A percentile compares a stretch with the other conserved stretches of the same genome.
Evolutionary conservation across 2,113 vertebrate genomes (phyloP).

Genomic region (Numida meleagris): DNA sequence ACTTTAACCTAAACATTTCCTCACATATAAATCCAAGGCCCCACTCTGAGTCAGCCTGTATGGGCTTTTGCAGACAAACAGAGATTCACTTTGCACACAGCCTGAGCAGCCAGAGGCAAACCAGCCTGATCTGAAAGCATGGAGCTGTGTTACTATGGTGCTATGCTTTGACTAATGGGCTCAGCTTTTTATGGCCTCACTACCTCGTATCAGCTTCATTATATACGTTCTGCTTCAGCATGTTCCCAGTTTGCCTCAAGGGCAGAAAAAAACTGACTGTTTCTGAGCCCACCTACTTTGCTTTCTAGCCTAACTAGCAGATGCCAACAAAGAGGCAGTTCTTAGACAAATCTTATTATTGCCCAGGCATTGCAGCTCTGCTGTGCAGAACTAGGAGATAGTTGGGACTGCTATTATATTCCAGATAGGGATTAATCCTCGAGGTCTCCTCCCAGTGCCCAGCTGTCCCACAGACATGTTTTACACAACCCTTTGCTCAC

Average conservation of each 20-base stretch:
- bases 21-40: not conserved
- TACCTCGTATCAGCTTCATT: not conserved
- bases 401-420: not conserved
- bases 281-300: not conserved
- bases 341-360: not conserved
- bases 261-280: not conserved
- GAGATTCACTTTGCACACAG: constrained; percentile 17
- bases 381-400: not conserved
- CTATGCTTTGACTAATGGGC: constrained; percentile 50
- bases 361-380: not conserved
- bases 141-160: constrained; percentile 42
- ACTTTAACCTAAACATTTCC: constrained; percentile 20
- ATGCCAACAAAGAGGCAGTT: not conserved
- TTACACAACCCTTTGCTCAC: constrained; percentile 66
- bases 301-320: constrained; percentile 19
- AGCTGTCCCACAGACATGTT: not conserved
- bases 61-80: constrained; percentile 35
- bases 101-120: constrained; percentile 56
- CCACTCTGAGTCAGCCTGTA: constrained; percentile 3
- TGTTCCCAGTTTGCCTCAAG: constrained; percentile 28
- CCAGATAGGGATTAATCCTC: not conserved
- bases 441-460: not conserved
- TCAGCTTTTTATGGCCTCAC: not conserved
- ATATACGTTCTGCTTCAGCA: constrained; percentile 6
- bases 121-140: constrained; percentile 26